Evolutionary conservation across 2,797 vertebrate genomes (phyloP), one percentile per base, ranked within the genome.

Genomic region (Poecilia picta): DNA sequence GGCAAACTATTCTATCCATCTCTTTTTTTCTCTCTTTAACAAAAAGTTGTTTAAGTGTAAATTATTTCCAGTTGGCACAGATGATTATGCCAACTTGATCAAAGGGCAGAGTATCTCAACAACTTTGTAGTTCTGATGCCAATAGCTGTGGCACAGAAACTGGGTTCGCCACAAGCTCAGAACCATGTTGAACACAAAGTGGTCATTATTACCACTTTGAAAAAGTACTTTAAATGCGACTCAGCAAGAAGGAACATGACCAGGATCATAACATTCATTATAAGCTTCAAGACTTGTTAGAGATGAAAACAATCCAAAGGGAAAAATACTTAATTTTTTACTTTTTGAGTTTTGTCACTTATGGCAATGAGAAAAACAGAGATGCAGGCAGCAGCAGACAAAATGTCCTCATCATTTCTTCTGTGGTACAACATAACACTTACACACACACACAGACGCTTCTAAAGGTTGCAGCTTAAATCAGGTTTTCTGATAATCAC

Each of bases 51-150:
- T 18, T 20, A 76, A 53, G 62, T 78, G 53, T 72, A 4, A 74
- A 51, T 62, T 70, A 68, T 0, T n/a, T 1, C 2, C 10, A 45
- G 46, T 64, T 49, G 43, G 45, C 25, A 43, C 46, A 51, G 39
- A 31, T 72, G 62, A 73, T 82, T 51, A 25, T 78, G 74, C 20
- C 72, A 73, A 51, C 53, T n/a, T 64, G 5, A 77, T 75, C 23
- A 79, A 76, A 79, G 13, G 25, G 41, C 2, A 20, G 33, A 78
- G 55, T 71, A 25, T 71, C 76, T 74, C 45, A 49, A 53, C 36
- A 80, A 31, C 1, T 36, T 6, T 57, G 31, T 62, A 3, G 6
- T 75, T 86, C 78, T 47, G 28, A 73, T 49, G 28, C 36, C 31
- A 74, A 57, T 74, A 73, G 53, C 28, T 53, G 72, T 31, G 46